These are phyloP conservation scores for Sapayoa aenigma DNA, from an alignment of 2,113 vertebrate genomes.

Conservation along the genomic window DNA sequence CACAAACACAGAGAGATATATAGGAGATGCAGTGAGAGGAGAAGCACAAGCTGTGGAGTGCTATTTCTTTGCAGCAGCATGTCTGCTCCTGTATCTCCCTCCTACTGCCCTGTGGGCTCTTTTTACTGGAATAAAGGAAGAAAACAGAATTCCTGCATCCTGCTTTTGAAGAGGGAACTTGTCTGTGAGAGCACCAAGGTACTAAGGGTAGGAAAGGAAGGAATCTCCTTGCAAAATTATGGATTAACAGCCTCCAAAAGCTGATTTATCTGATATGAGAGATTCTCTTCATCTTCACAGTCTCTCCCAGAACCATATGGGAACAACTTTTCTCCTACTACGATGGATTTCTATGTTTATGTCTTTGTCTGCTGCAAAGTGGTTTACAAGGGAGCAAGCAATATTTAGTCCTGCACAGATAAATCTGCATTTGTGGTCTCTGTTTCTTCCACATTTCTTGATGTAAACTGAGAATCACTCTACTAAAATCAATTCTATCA, in stretches of 20 bases:
- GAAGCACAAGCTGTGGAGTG: background rate
- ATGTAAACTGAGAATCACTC: background rate
- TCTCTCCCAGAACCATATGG: background rate
- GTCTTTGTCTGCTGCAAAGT: background rate
- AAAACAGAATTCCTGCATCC: background rate
- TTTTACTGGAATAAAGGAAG: background rate
- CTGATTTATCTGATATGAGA: background rate
- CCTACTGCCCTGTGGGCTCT: background rate
- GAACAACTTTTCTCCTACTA: background rate
- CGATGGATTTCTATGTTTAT: background rate
- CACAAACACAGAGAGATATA: background rate
- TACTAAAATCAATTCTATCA: background rate
- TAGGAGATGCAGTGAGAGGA: background rate
- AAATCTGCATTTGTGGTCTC: background rate
- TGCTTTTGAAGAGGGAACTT: background rate
- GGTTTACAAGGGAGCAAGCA: background rate
- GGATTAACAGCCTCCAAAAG: background rate
- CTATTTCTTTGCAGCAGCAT: rapidly evolving
- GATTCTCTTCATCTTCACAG: background rate
- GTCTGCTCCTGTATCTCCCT: background rate
- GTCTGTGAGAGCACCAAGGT: background rate
- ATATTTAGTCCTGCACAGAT: background rate
- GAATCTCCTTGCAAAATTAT: background rate
- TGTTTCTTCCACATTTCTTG: background rate
- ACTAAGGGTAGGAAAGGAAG: background rate